Percentiles rank a stretch among this genome's conserved stretches.
phyloP scores from a whole-genome alignment of 2,888 invertebrate genomes.

The Polydrusus tereticollis region DNA sequence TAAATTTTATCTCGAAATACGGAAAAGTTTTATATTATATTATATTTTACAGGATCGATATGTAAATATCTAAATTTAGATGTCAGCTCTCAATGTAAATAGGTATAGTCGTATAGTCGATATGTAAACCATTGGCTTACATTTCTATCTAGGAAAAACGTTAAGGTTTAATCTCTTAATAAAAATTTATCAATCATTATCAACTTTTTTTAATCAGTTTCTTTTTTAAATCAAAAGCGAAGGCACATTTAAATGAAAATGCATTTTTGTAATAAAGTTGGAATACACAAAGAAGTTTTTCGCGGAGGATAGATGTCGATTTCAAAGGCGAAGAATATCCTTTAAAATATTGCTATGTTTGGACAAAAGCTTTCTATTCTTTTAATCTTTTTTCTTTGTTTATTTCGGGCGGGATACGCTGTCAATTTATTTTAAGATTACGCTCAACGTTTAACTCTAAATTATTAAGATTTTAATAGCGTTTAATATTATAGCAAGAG shows the following conservation, averaged over 20 bases:
- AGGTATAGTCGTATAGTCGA: too few relatives aligned
- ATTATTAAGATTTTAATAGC: neutral
- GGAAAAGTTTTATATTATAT: neutral
- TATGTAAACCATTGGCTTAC: too few relatives aligned
- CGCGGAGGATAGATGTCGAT: neutral
- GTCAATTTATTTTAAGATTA: neutral
- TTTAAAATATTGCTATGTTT: conserved; percentile 5
- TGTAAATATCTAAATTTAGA: neutral
- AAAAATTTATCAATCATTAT: too few relatives aligned
- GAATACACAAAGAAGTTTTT: conserved; percentile 5
- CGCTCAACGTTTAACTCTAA: neutral
- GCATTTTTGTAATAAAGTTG: neutral
- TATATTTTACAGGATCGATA: neutral
- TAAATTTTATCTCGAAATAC: neutral
- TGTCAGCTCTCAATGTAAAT: too few relatives aligned
- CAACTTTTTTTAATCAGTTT: too few relatives aligned
- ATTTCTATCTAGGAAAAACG: too few relatives aligned
- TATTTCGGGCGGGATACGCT: neutral
- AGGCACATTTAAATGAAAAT: neutral
- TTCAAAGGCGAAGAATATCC: neutral
- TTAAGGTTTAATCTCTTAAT: too few relatives aligned
- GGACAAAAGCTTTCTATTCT: neutral
- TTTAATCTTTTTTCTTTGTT: neutral
- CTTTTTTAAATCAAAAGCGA: neutral
- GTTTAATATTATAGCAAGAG: too few relatives aligned